Evolutionary conservation across 1,140 invertebrate species (phyloP).

Genomic region (Antheraea pernyi): DNA sequence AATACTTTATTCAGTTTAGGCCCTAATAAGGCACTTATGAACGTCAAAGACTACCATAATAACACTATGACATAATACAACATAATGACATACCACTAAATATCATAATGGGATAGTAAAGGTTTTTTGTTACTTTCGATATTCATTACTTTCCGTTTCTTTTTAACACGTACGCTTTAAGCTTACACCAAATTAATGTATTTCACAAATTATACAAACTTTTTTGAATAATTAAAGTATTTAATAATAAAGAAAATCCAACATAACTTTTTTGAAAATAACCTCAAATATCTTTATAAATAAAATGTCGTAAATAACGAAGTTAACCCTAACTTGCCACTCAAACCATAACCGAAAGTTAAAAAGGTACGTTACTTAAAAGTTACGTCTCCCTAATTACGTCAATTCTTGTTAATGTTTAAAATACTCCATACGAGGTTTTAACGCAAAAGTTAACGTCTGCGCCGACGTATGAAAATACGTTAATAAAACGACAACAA

Average conservation of each 20-base stretch:
- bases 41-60: no score
- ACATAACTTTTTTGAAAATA: slow-evolving; percentile 16
- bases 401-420: slow-evolving; percentile 60
- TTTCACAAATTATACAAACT: no score
- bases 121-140: no score
- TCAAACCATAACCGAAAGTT: slow-evolving; percentile 26
- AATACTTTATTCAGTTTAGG: no score
- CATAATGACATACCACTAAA: no score
- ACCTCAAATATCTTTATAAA: background rate
- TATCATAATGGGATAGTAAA: no score
- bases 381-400: slow-evolving; percentile 53
- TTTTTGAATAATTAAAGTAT: no score
- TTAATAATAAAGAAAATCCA: background rate
- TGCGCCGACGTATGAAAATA: slow-evolving; percentile 46
- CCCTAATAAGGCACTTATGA: no score
- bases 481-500: slow-evolving; percentile 48
- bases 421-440: slow-evolving; percentile 65
- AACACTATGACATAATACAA: no score
- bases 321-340: background rate
- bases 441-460: slow-evolving; percentile 51
- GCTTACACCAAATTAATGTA: no score
- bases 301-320: background rate
- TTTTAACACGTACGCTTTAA: no score
- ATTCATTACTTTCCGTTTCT: no score
- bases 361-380: slow-evolving; percentile 47